phyloP scores from a whole-genome alignment of 1,140 invertebrate genomes.

The Phymastichus coffea region DNA sequence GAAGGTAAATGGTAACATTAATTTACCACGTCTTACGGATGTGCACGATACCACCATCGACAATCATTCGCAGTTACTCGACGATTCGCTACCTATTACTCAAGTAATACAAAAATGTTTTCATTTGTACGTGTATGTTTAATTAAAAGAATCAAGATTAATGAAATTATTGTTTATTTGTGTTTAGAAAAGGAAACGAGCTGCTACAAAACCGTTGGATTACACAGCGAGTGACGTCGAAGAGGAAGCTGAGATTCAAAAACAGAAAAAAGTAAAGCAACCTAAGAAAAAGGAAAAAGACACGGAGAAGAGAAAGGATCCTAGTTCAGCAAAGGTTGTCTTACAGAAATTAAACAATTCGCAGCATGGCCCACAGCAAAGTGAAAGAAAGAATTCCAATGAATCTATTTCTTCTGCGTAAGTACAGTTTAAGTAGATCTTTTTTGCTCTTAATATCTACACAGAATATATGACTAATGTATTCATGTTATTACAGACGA shows the following conservation, averaged over 20 bases:
- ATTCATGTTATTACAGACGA: slow-evolving; percentile 6
- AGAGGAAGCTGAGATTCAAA: background rate
- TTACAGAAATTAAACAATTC: slow-evolving; percentile 38
- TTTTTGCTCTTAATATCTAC: too few relatives aligned
- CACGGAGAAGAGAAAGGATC: slow-evolving; percentile 32
- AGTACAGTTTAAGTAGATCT: slow-evolving; percentile 7
- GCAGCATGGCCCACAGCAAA: background rate
- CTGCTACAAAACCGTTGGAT: background rate
- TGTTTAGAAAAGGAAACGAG: slow-evolving; percentile 10
- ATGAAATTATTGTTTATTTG: too few relatives aligned
- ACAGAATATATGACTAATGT: too few relatives aligned
- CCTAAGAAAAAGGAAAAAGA: slow-evolving; percentile 16
- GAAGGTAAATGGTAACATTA: background rate
- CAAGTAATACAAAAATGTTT: too few relatives aligned
- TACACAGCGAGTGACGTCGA: background rate
- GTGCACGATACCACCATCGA: background rate
- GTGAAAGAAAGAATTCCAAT: slow-evolving; percentile 3
- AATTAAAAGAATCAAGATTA: too few relatives aligned
- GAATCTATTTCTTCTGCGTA: slow-evolving; percentile 20
- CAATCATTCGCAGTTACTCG: background rate
- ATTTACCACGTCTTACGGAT: slow-evolving; percentile 18
- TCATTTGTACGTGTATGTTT: too few relatives aligned
- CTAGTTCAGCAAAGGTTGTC: slow-evolving; percentile 42
- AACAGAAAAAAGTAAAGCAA: slow-evolving; percentile 1
- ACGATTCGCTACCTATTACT: too few relatives aligned